Base-by-base conservation (phyloP, 2,113 vertebrate species). In the Ondatra zibethicus region DNA sequence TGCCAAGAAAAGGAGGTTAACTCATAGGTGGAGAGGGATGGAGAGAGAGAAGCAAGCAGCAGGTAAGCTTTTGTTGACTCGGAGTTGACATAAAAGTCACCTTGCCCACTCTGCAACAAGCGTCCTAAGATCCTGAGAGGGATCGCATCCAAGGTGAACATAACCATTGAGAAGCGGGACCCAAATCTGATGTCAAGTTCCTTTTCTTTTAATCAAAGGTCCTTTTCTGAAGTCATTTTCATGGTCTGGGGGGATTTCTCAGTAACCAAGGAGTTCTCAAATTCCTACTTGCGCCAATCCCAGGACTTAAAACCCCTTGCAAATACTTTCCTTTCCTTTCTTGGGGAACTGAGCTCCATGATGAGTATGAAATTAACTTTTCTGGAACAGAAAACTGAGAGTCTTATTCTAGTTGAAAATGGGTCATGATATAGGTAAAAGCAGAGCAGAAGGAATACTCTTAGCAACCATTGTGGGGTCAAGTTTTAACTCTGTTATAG, bases 191-290 rank as follows among this genome's bases (percentile, higher is more conserved):
- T 29, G 16, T 10, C 0, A 0, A 47, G 10, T 47, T 73, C 33
- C n/a, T 42, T 31, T 16, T 8, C 25, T 66, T 19, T 84, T 81
- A 75, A 27, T 45, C 39, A 65, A 91, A 39, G 17, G 42, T 86
- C 17, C n/a, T 93, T 82, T 77, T 72, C 88, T 75, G 27, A 7
- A 88, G 78, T 33, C 29, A 86, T 91, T 95, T 93, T 87, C 29
- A 87, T 89, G 91, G 68, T 81, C 75, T 86, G 73, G 81, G 58
- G 4, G 85, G 86, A 94, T 92, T 89, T 95, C 78, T 66, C 19
- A 72, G 65, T 66, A 50, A 50, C 61, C 58, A 10, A 87, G 73
- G 31, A 84, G 85, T 45, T 84, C 66, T 85, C 58, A 84, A 61
- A 88, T 86, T 52, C 27, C n/a, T 86, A 47, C 55, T 92, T 88